Evolutionary conservation across 2,888 invertebrate species (phyloP), one percentile per base, ranked within the genome.

Genomic region (Pyralis farinalis): DNA sequence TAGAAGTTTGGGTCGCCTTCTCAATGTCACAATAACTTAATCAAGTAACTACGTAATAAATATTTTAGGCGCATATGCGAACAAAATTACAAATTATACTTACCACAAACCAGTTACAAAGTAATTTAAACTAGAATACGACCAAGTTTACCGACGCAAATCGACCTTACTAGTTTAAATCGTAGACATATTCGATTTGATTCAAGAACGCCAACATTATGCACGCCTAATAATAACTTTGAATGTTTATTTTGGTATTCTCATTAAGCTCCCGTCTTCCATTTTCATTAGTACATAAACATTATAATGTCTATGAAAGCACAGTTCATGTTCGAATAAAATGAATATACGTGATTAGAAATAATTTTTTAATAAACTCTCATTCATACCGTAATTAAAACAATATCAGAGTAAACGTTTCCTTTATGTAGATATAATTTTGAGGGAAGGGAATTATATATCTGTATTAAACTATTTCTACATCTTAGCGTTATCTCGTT

Each of bases 141-240:
- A n/a, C n/a, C n/a, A n/a, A 44, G 33, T 37, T 35, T 9, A 38
- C 25, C 25, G n/a, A 31, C 36, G 51, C 48, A 45, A 41, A 48
- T 49, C 48, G 45, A 49, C 47, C 51, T 49, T 49, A 38, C 10
- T 49, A 36, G 34, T 55, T 22, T 38, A 43, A 51, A 57, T 54
- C 56, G 56, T 46, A 43, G 46, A 43, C 43, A 46, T 37, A 45
- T 47, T 49, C 42, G 48, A 51, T 57, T 53, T 44, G 42, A 47
- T 61, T 62, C 68, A 71, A 71, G 64, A 62, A 58, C 67, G 54
- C 44, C 48, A 51, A 49, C 50, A 65, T 81, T 75, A 67, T 77
- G 54, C 42, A 74, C 64, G 75, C 65, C 31, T 58, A 66, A 80
- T 79, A 75, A 73, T 69, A 61, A 58, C 43, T 51, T 46, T 33